phyloP scores from a whole-genome alignment of 1,140 invertebrate genomes.

The Chymomyza costata region DNA sequence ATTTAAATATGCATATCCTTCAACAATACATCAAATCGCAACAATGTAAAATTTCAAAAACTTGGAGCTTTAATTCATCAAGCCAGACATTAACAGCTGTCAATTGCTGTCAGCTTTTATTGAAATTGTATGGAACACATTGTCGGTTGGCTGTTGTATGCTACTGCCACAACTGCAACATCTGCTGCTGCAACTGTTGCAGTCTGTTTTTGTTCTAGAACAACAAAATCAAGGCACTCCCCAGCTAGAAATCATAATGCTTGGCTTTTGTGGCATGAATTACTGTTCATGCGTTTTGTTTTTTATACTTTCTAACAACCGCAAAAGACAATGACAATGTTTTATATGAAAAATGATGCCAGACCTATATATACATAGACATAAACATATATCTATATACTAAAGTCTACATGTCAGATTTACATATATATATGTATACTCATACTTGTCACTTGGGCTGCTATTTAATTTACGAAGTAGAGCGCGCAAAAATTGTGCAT shows the following conservation, averaged over 20 bases:
- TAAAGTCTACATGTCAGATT: no score
- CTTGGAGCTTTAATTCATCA: constrained; percentile 3
- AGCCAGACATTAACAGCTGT: constrained; percentile 11
- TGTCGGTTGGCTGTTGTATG: no score
- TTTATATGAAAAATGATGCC: constrained; percentile 28
- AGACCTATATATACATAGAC: constrained; percentile 11
- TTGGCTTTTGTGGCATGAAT: constrained; percentile 52
- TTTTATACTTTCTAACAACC: constrained; percentile 68
- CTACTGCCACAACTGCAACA: neutral
- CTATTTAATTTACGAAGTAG: constrained; percentile 73
- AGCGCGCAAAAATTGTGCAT: constrained; percentile 71
- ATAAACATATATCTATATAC: neutral
- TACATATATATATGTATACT: constrained; percentile 11
- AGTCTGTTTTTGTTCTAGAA: no score
- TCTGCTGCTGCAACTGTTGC: no score
- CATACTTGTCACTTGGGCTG: constrained; percentile 41
- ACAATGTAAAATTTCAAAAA: no score
- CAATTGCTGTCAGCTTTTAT: constrained; percentile 14
- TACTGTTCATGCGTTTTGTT: constrained; percentile 70
- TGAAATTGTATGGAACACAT: neutral
- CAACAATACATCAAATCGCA: no score
- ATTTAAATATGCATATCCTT: no score
- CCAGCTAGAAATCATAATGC: constrained; percentile 1
- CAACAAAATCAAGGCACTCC: neutral
- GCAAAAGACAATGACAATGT: constrained; percentile 50